Conservation (phyloP, 2,113 vertebrate species). For the Eclectus roratus region DNA sequence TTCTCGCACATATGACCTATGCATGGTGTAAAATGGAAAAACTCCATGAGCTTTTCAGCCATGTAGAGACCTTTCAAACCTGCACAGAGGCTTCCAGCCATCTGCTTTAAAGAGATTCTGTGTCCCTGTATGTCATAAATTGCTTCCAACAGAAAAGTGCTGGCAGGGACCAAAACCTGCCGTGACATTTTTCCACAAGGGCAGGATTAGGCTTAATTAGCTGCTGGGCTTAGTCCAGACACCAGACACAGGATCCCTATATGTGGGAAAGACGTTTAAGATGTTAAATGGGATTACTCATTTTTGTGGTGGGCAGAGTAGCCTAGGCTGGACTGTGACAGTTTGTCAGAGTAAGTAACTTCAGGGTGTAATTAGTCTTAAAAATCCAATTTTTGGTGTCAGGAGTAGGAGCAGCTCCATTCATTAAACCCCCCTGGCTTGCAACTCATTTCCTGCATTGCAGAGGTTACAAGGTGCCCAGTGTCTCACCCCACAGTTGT, state of each 20-base stretch:
- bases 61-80: not conserved
- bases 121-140: not conserved
- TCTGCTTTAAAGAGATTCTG: not conserved
- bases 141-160: not conserved
- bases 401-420: not conserved
- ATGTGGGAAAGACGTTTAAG: not conserved
- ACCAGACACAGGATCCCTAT: not conserved
- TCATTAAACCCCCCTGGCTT: not conserved
- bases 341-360: not conserved
- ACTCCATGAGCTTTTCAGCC: not conserved
- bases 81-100: not conserved
- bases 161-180: not conserved
- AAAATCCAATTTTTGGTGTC: not conserved
- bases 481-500: not conserved
- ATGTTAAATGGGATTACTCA: not conserved
- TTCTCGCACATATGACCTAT: not conserved
- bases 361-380: not conserved
- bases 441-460: not conserved
- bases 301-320: not conserved
- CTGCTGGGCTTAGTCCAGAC: constrained; percentile 3
- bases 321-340: not conserved
- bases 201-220: constrained; percentile 26
- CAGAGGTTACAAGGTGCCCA: not conserved
- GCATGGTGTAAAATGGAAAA: not conserved
- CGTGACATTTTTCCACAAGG: constrained; percentile 16